Evolutionary conservation across 2,797 vertebrate species (phyloP).

Genomic region (Cuniculus paca): DNA sequence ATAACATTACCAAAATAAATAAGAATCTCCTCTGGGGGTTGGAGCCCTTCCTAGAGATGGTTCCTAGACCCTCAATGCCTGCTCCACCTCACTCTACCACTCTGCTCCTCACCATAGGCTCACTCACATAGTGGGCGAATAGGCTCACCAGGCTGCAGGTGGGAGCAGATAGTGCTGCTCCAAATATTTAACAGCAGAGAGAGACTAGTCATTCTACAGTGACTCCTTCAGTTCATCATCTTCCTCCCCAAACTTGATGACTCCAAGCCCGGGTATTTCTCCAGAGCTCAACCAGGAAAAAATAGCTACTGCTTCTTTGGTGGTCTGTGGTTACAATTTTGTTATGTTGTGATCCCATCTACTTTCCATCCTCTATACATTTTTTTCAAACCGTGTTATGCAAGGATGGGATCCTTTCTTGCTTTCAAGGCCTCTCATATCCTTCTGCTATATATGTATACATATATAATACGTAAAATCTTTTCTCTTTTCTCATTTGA

Average conservation of each 20-base stretch:
- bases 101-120: not conserved
- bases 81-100: not conserved
- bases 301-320: not conserved
- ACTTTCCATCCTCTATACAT: not conserved
- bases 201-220: not conserved
- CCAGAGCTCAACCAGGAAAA: not conserved
- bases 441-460: not conserved
- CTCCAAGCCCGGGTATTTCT: not conserved
- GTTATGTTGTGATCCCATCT: not conserved
- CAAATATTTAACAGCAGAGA: not conserved
- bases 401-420: not conserved
- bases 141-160: not conserved
- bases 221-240: not conserved
- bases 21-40: not conserved
- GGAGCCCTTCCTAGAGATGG: not conserved
- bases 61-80: not conserved
- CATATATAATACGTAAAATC: too few relatives aligned
- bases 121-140: not conserved
- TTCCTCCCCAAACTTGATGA: not conserved
- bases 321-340: not conserved
- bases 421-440: not conserved
- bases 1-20: not conserved
- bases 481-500: not conserved
- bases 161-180: not conserved
- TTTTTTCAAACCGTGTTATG: not conserved